These are phyloP conservation scores for Tillus elongatus DNA, from an alignment of 2,888 invertebrate genomes.

Conservation along the genomic window DNA sequence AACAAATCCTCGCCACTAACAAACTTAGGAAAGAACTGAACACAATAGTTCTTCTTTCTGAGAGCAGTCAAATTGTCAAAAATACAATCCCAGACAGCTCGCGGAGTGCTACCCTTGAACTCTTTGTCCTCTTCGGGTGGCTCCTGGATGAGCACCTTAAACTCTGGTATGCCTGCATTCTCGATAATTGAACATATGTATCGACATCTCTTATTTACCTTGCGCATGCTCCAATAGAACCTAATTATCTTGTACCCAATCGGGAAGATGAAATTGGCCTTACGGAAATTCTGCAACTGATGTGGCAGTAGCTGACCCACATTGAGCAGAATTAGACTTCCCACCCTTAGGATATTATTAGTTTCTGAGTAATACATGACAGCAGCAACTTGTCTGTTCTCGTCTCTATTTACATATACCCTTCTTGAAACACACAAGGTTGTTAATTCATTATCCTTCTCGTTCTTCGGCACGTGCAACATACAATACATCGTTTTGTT, in stretches of 20 bases:
- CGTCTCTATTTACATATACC: conserved; percentile 94
- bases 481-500: conserved; percentile 93
- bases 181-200: conserved; percentile 94
- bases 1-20: conserved; percentile 94
- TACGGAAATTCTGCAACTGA: conserved; percentile 91
- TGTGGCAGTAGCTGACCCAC: conserved; percentile 95
- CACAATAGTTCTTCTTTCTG: conserved; percentile 60
- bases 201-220: conserved; percentile 78
- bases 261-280: conserved; percentile 90
- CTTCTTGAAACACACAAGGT: conserved; percentile 84
- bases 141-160: conserved; percentile 79
- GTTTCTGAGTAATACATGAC: conserved; percentile 92
- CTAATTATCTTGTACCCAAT: conserved; percentile 86
- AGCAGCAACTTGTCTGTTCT: conserved; percentile 90
- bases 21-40: conserved; percentile 85
- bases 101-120: conserved; percentile 61
- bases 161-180: conserved; percentile 77
- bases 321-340: conserved; percentile 87
- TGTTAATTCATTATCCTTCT: conserved; percentile 85
- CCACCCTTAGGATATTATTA: conserved; percentile 82
- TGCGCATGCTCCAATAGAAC: conserved; percentile 94
- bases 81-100: conserved; percentile 78
- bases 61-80: conserved; percentile 71
- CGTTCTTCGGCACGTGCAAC: conserved; percentile 75
- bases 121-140: conserved; percentile 59